Base-by-base conservation (phyloP, 35 echinoderm and acorn worm genomes). In the Heliocidaris tuberculata region DNA sequence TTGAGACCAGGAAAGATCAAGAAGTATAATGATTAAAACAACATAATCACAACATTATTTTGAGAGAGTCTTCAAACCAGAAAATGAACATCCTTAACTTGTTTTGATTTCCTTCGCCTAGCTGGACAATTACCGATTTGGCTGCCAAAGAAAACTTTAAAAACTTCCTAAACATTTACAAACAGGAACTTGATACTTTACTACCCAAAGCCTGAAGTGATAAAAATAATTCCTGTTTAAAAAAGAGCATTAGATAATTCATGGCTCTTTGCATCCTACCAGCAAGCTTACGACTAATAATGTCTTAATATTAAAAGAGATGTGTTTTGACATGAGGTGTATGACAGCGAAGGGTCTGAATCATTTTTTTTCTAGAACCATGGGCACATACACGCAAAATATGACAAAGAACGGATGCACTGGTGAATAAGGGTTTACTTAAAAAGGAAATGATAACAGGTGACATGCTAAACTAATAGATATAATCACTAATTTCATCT, bases 151-250 rank as follows among this genome's bases (percentile, higher is more conserved):
- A 27, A 78, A 78, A 78, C 65, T 78, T n/a, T 7, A 78, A 19
- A 78, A 78, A 78, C 27, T 78, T 78, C 65, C 65, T 78, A 78
- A 78, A 78, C 65, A 78, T 78, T 78, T 78, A 78, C 65, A 78
- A 78, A 78, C 65, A 78, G 65, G 65, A 78, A 78, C 65, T 7
- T 78, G 65, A 78, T 78, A 78, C 65, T 78, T 78, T 27, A 60
- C 48, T 12, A 13, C 21, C 48, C 11, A 49, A 13, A 93, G 31
- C 48, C 27, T 50, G 48, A 90, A 90, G 32, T 90, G 9, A 90
- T 90, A 90, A 48, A 42, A 90, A 48, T 90, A 30, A 35, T 13
- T 35, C 31, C 29, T 93, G 31, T 30, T 93, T 93, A 54, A 42
- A 9, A 48, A 48, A 31, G n/a, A 49, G 29, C 31, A 54, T 31